Evolutionary conservation across 2,888 invertebrate species (phyloP).

Genomic region (Habroteleia sp.): DNA sequence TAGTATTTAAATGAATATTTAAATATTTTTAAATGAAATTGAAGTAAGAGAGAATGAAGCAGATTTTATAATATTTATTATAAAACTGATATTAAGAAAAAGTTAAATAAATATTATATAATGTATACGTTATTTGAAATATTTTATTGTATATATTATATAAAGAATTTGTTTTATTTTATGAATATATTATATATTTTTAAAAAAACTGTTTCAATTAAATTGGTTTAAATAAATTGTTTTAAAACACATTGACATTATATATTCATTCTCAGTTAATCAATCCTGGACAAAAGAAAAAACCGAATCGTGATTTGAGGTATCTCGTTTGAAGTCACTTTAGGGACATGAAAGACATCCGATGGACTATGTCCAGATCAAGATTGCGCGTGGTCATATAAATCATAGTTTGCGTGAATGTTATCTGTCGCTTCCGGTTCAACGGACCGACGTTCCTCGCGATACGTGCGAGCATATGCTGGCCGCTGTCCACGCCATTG

Average conservation of each 20-base stretch:
- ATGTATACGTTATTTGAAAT: too few relatives aligned
- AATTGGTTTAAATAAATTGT: too few relatives aligned
- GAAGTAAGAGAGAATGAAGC: too few relatives aligned
- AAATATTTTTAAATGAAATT: too few relatives aligned
- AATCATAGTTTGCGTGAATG: slow-evolving; percentile 77
- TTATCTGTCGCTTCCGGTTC: slow-evolving; percentile 79
- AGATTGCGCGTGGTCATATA: slow-evolving; percentile 76
- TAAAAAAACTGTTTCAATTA: too few relatives aligned
- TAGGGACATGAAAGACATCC: slow-evolving; percentile 64
- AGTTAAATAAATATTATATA: too few relatives aligned
- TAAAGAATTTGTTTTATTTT: too few relatives aligned
- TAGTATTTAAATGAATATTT: too few relatives aligned
- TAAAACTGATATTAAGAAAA: too few relatives aligned
- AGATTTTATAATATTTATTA: too few relatives aligned
- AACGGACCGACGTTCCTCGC: slow-evolving; percentile 74
- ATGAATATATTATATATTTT: too few relatives aligned
- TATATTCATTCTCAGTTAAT: slow-evolving; percentile 8
- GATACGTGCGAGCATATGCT: slow-evolving; percentile 76
- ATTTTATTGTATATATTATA: too few relatives aligned
- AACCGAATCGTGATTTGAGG: slow-evolving; percentile 34
- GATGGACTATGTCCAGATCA: slow-evolving; percentile 75
- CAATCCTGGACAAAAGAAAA: slow-evolving; percentile 8
- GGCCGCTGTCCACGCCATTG: slow-evolving; percentile 81
- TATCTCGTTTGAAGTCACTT: slow-evolving; percentile 40
- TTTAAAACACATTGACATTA: slow-evolving; percentile 1